Base-by-base conservation (phyloP, 2,113 vertebrate genomes). In the Galemys pyrenaicus region DNA sequence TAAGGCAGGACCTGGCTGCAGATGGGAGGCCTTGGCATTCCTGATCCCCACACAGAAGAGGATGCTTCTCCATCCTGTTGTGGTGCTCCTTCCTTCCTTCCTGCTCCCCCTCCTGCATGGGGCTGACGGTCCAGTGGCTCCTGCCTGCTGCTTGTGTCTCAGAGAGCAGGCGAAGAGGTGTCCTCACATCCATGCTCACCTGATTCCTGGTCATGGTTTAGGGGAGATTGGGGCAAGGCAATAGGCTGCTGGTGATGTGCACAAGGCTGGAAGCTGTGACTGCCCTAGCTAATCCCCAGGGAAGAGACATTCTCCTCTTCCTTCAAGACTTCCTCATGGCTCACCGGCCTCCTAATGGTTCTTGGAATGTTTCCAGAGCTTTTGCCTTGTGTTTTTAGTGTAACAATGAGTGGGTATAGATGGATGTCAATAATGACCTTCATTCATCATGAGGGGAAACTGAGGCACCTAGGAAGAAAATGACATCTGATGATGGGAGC, bases 221-320 rank as follows among this genome's bases (percentile, higher is more conserved):
- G 28, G 2, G 12, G 6, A 35, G 6, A 44, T 2, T 13, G 16
- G 13, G 22, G 12, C 24, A 26, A 0, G 26, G 65, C 1, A 35
- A 26, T 10, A 22, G 20, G 7, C 9, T n/a, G 51, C 4, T 16
- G 15, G 65, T 17, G 49, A 68, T 5, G 1, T 11, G 24, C 22
- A 51, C 32, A 75, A 44, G 28, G 12, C 39, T 51, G 3, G 2
- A 37, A 30, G 35, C 71, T 84, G 24, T 9, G 35, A 28, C 44
- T 35, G 56, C 13, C 37, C 37, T 44, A 35, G 35, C 7, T 28
- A 51, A 10, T 5, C 77, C 70, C 35, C 5, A 0, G 46, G 78
- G 46, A 13, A 84, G 24, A 71, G 13, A 17, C 3, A 6, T 20
- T 71, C 24, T 81, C 16, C 20, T 62, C 49, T 75, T 35, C 54